phyloP scores from a whole-genome alignment of 2,797 vertebrate species.

The Anguilla obscura region DNA sequence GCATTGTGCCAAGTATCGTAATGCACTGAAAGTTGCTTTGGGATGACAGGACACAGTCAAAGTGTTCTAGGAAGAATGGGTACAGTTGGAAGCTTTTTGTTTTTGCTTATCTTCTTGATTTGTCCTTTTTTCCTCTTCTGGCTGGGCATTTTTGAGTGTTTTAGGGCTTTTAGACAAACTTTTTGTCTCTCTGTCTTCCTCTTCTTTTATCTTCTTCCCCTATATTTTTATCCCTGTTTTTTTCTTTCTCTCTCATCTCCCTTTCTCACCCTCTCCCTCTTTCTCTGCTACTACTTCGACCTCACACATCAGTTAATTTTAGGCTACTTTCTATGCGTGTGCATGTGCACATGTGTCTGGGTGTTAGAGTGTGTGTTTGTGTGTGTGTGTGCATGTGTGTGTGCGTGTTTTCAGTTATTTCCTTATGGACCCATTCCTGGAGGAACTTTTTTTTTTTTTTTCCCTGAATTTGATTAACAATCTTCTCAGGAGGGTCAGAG shows the following conservation, averaged over 20 bases:
- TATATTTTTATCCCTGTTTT: neutral
- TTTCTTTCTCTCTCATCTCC: neutral
- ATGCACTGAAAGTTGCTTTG: neutral
- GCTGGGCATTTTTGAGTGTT: neutral
- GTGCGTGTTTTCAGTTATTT: neutral
- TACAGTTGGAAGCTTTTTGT: neutral
- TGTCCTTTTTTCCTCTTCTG: neutral
- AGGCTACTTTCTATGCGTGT: neutral
- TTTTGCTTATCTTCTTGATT: neutral
- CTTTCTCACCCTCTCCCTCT: neutral
- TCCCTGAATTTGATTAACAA: slow-evolving; percentile 39
- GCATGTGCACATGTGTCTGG: neutral
- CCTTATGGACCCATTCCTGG: neutral
- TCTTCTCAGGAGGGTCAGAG: neutral
- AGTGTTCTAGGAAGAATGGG: neutral
- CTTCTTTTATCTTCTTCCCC: neutral
- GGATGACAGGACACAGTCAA: neutral
- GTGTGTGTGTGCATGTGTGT: neutral
- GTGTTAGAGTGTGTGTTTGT: neutral
- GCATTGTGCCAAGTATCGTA: neutral
- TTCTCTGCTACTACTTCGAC: neutral
- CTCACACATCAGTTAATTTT: neutral
- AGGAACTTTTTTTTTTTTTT: neutral
- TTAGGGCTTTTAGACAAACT: neutral
- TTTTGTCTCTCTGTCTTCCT: neutral